These are phyloP conservation scores for Acronicta psi DNA, from an alignment of 2,888 invertebrate species.

Conservation along the genomic window DNA sequence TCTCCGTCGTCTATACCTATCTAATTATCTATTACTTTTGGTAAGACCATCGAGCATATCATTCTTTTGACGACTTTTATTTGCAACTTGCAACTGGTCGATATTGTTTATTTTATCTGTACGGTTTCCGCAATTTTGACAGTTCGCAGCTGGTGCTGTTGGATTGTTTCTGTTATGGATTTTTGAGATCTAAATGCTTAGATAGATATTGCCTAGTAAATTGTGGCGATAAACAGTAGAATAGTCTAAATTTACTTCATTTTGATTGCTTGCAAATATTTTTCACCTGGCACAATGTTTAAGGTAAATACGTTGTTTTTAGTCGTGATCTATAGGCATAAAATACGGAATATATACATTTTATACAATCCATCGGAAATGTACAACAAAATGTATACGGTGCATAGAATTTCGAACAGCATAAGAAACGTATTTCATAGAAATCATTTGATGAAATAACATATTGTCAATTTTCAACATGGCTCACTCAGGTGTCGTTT, in stretches of 20 bases:
- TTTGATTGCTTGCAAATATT: constrained; percentile 21
- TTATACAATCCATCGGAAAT: constrained; percentile 33
- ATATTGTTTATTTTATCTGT: constrained; percentile 51
- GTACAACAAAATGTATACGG: constrained; percentile 17
- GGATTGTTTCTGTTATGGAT: constrained; percentile 76
- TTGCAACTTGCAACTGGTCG: constrained; percentile 61
- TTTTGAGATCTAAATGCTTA: constrained; percentile 67
- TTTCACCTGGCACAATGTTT: constrained; percentile 65
- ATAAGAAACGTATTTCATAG: constrained; percentile 31
- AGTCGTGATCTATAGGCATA: constrained; percentile 39
- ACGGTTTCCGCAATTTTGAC: constrained; percentile 70
- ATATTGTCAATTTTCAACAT: constrained; percentile 81
- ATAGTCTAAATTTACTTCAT: constrained; percentile 41
- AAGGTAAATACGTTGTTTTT: constrained; percentile 67
- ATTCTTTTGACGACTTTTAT: constrained; percentile 25
- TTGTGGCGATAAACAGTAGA: constrained; percentile 41
- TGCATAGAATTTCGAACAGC: constrained; percentile 19
- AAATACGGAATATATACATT: constrained; percentile 51
- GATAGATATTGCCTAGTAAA: constrained; percentile 53
- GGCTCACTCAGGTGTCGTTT: constrained; percentile 74
- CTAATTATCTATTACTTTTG: background rate
- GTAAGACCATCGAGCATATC: constrained; percentile 19
- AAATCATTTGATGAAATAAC: constrained; percentile 55
- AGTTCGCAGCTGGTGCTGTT: constrained; percentile 84
- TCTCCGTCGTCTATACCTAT: too few species aligned